Conservation (phyloP, 2,113 vertebrate species). For the Hemichromis elongatus region DNA sequence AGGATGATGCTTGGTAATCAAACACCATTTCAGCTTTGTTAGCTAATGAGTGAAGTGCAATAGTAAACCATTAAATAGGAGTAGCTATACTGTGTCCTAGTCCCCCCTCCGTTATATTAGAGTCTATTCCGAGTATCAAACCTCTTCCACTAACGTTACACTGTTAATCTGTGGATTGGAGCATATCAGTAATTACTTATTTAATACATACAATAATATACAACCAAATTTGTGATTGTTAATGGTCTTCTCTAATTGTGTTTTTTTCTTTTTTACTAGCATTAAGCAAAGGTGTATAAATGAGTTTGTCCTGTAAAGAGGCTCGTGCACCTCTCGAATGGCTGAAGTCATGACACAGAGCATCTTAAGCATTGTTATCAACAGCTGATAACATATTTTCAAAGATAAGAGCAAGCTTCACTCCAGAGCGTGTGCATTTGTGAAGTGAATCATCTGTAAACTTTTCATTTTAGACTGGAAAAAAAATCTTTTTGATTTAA, state of each 20-base stretch:
- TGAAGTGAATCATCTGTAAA: background rate
- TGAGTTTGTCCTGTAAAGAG: background rate
- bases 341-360: background rate
- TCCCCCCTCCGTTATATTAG: background rate
- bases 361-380: background rate
- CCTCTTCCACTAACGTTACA: background rate
- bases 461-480: background rate
- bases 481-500: background rate
- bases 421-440: background rate
- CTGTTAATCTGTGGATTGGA: background rate
- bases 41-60: background rate
- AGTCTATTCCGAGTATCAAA: background rate
- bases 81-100: fast-evolving
- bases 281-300: background rate
- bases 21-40: background rate
- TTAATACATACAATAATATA: background rate
- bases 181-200: background rate
- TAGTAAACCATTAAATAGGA: background rate
- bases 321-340: background rate
- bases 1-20: no score
- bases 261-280: background rate
- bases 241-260: background rate
- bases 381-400: background rate
- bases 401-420: background rate
- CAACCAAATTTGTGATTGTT: background rate